Evolutionary conservation across 2,888 invertebrate species (phyloP).

Genomic region (Onthophagus sagittarius): DNA sequence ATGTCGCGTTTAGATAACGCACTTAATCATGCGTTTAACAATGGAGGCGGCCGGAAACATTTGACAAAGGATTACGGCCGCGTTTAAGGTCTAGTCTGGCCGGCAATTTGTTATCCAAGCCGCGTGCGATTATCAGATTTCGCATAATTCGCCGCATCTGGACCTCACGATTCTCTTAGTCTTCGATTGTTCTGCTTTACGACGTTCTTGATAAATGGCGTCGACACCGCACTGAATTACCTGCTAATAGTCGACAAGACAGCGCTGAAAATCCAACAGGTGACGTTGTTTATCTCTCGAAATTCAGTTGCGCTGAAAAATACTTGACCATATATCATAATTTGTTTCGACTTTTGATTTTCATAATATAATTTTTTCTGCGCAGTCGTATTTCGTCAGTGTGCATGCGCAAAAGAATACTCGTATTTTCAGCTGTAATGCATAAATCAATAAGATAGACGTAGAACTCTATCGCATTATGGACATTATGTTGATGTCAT

Average conservation of each 20-base stretch:
- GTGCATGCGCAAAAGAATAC: too few species aligned
- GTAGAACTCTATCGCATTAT: too few species aligned
- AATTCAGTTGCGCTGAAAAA: not conserved
- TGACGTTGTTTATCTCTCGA: not conserved
- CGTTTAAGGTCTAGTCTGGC: not conserved
- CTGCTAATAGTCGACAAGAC: not conserved
- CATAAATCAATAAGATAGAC: too few species aligned
- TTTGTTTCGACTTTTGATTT: not conserved
- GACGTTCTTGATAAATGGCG: not conserved
- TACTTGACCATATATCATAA: not conserved
- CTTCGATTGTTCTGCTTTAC: not conserved
- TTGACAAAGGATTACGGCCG: not conserved
- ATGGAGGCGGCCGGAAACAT: constrained; percentile 14
- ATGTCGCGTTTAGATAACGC: constrained; percentile 27
- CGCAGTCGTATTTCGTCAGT: too few species aligned
- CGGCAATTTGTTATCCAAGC: not conserved
- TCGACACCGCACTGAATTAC: not conserved
- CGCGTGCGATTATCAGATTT: not conserved
- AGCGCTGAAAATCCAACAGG: not conserved
- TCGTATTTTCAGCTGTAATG: too few species aligned
- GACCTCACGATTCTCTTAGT: not conserved
- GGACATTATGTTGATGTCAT: too few species aligned
- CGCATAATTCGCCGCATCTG: not conserved
- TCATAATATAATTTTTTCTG: too few species aligned
- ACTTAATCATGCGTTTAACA: constrained; percentile 28